Evolutionary conservation across 2,888 invertebrate genomes (phyloP).

Genomic region (Clivina fossor): DNA sequence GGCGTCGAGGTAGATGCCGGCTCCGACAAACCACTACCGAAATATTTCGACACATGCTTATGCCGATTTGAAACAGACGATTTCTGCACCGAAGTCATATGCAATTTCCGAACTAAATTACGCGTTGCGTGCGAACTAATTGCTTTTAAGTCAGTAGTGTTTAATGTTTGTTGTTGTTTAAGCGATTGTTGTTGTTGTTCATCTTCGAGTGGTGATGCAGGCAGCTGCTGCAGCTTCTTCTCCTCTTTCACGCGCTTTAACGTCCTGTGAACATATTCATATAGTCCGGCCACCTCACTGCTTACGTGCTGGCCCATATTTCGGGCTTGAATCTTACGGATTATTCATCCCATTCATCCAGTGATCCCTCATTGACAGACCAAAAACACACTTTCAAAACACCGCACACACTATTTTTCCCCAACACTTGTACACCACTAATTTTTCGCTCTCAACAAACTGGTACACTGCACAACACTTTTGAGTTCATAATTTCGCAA

Average conservation of each 20-base stretch:
- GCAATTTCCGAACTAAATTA: too few relatives aligned
- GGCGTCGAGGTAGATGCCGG: too few relatives aligned
- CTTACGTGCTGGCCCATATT: slow-evolving; percentile 91
- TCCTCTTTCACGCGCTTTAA: slow-evolving; percentile 40
- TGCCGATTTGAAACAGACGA: too few relatives aligned
- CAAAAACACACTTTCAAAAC: slow-evolving; percentile 25
- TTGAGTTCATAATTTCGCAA: not conserved
- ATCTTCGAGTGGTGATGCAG: too few relatives aligned
- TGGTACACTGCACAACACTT: slow-evolving; percentile 20
- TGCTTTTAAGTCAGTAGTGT: too few relatives aligned
- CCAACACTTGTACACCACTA: slow-evolving; percentile 10
- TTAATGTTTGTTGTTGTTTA: too few relatives aligned
- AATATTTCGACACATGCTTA: too few relatives aligned
- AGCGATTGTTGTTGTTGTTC: too few relatives aligned
- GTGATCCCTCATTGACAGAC: slow-evolving; percentile 43
- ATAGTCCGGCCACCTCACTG: slow-evolving; percentile 59
- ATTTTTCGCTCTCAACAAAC: slow-evolving; percentile 17
- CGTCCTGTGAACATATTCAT: slow-evolving; percentile 53
- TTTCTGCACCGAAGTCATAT: too few relatives aligned
- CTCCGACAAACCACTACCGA: too few relatives aligned
- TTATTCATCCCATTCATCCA: slow-evolving; percentile 57
- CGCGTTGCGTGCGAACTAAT: too few relatives aligned
- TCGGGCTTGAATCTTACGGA: slow-evolving; percentile 60
- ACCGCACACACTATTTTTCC: slow-evolving; percentile 1
- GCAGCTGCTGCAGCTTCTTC: slow-evolving; percentile 27